Conservation (phyloP, 1,140 invertebrate species). For the Lasioglossum albipes region DNA sequence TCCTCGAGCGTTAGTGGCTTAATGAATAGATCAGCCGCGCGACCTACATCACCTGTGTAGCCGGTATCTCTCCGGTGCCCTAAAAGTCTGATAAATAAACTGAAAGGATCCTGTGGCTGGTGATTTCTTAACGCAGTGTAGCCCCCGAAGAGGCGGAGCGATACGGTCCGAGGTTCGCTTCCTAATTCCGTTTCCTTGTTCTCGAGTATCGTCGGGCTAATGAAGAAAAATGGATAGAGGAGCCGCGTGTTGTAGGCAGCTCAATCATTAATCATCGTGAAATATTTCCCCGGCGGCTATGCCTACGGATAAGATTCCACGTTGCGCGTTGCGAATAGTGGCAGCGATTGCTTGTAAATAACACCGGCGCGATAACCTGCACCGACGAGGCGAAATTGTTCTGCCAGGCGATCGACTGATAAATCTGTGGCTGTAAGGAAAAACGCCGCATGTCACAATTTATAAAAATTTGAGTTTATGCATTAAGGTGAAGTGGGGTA, state of each 20-base stretch:
- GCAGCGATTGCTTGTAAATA: conserved; percentile 32
- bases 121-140: neutral
- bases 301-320: conserved; percentile 28
- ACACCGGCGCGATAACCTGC: conserved; percentile 32
- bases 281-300: conserved; percentile 20
- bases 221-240: conserved; percentile 38
- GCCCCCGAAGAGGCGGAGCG: neutral
- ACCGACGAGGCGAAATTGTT: conserved; percentile 29
- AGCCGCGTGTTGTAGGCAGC: conserved; percentile 2
- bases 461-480: too few relatives aligned
- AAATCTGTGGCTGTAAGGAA: too few relatives aligned
- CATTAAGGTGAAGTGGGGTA: too few relatives aligned
- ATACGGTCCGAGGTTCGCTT: neutral
- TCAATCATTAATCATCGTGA: conserved; percentile 54
- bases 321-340: conserved; percentile 45
- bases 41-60: neutral
- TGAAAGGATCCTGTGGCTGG: too few relatives aligned
- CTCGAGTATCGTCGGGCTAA: conserved; percentile 31
- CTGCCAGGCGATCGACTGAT: neutral
- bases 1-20: conserved; percentile 2
- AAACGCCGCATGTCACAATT: too few relatives aligned
- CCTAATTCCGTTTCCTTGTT: conserved; percentile 28
- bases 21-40: conserved; percentile 13
- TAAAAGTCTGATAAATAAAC: neutral
- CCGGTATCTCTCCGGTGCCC: too few relatives aligned